Percentiles rank a stretch among this genome's conserved stretches.
These are phyloP conservation scores for Gallinago stenura DNA, from an alignment of 2,797 vertebrate genomes.

Conservation along the genomic window DNA sequence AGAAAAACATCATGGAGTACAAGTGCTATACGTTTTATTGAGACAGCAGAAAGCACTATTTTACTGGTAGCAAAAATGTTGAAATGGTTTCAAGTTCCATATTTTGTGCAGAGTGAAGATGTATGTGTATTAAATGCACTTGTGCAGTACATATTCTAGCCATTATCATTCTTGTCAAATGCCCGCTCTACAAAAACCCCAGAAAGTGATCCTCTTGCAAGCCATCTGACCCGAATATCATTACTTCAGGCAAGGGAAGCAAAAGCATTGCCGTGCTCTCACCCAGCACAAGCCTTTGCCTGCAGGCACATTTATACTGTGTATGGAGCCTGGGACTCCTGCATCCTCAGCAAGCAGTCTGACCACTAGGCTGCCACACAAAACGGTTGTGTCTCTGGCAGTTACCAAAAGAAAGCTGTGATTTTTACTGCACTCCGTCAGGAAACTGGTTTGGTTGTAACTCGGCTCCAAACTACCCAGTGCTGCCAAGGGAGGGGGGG, in stretches of 20 bases:
- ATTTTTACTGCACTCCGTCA: background rate
- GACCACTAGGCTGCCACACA: background rate
- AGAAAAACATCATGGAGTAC: background rate
- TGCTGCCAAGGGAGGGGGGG: background rate
- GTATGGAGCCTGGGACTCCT: background rate
- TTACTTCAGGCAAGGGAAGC: background rate
- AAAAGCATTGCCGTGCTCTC: background rate
- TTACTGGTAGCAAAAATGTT: background rate
- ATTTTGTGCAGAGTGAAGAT: background rate
- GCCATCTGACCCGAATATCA: background rate
- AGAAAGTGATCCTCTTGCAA: background rate
- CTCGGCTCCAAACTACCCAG: background rate
- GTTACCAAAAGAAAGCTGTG: background rate
- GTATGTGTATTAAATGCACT: background rate
- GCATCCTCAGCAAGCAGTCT: background rate
- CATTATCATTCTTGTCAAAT: background rate
- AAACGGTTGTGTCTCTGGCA: background rate
- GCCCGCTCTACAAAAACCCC: background rate
- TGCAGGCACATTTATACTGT: background rate
- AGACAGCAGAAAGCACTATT: background rate
- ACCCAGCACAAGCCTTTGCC: background rate
- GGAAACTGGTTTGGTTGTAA: background rate
- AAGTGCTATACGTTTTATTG: background rate
- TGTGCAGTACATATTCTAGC: background rate
- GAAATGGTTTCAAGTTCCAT: background rate